Evolutionary conservation across 1,140 invertebrate genomes (phyloP), one percentile per base, ranked within the genome.

Genomic region (Lycorma delicatula): DNA sequence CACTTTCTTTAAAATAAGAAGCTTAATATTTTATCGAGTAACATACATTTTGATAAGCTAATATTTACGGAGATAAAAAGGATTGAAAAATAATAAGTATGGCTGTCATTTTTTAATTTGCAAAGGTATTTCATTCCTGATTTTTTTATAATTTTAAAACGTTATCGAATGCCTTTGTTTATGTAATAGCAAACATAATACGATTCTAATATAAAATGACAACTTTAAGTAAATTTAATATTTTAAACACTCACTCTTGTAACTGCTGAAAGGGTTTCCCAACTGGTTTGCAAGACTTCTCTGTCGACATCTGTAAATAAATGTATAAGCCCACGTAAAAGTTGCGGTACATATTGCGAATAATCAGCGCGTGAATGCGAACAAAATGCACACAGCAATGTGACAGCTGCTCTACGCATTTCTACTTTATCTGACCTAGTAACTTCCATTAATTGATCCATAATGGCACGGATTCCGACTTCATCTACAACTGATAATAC

Each of bases 241-340:
- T n/a, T n/a, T n/a, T n/a, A n/a, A n/a, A n/a, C 46, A 31, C 48
- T 54, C 65, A 83, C 82, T 75, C 93, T 94, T 2, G 91, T 91
- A 54, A 98, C 86, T 44, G 93, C 87, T 71, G 86, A 85, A 16
- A 97, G 75, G 48, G 92, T 91, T 67, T 94, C 90, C 89, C 91
- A 95, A 25, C 86, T 82, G 68, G 89, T 84, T 52, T 87, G 81
- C 41, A 97, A 73, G 20, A 97, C 85, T 63, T 85, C 53, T 3
- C 58, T 47, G 58, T 97, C 87, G 1, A 72, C 73, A 62, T 92
- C 88, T 1, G 84, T 89, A 67, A 96, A 87, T 38, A 97, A 74
- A 67, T 86, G 82, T 57, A 97, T 86, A 44, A 97, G 76, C 16
- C 90, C 91, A 6, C 93, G 80, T 31, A 97, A 75, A 38, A 98